Percentiles rank a stretch among this genome's conserved stretches.
phyloP scores from a whole-genome alignment of 2,797 vertebrate species.

The Odontamblyopus lacepedii region DNA sequence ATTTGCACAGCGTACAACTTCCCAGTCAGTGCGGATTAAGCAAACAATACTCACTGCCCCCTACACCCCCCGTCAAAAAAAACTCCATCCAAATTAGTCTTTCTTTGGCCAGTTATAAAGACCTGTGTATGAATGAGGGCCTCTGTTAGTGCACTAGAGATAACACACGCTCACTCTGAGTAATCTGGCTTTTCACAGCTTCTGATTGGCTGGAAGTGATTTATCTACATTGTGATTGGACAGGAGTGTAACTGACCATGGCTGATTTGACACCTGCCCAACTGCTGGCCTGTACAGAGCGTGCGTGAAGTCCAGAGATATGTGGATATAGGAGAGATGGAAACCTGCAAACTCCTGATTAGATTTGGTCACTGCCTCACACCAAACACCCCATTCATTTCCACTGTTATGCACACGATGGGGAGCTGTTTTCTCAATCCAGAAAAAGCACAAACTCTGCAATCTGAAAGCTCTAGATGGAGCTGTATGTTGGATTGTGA shows the following conservation, averaged over 20 bases:
- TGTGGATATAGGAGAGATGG: constrained; percentile 19
- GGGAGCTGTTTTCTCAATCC: neutral
- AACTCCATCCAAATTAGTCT: constrained; percentile 76
- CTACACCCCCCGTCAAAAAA: constrained; percentile 63
- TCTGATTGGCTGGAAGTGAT: constrained; percentile 52
- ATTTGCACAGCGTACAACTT: constrained; percentile 80
- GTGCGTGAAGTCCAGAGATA: constrained; percentile 14
- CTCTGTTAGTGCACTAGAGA: constrained; percentile 72
- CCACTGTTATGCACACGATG: neutral
- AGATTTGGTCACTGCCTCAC: constrained; percentile 26
- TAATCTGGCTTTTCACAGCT: constrained; percentile 34
- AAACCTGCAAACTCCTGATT: constrained; percentile 38
- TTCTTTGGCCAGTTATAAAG: constrained; percentile 78
- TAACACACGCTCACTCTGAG: constrained; percentile 68
- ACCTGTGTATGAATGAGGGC: constrained; percentile 74
- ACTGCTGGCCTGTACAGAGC: constrained; percentile 29
- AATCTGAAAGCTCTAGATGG: neutral
- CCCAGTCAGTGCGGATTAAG: constrained; percentile 79
- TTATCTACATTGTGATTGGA: constrained; percentile 52
- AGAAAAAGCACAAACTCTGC: neutral
- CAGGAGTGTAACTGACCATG: constrained; percentile 31
- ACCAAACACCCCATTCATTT: constrained; percentile 14
- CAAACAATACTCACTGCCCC: constrained; percentile 76
- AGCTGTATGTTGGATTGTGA: neutral
- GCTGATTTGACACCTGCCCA: constrained; percentile 50